Evolutionary conservation across 2,888 invertebrate species (phyloP), one percentile per base, ranked within the genome.

Genomic region (Ditula angustiorana): DNA sequence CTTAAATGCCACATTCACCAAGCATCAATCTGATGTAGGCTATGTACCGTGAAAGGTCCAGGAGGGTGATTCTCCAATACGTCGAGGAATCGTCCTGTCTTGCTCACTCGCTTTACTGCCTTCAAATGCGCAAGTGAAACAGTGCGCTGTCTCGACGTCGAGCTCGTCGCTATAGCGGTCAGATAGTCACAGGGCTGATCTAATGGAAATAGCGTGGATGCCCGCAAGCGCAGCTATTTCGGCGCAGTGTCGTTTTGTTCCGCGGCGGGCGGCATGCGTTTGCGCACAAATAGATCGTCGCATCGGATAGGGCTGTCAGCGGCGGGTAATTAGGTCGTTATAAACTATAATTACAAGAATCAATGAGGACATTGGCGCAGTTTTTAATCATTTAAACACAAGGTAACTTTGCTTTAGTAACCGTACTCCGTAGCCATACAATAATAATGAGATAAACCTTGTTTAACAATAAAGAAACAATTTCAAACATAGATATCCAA

Each of bases 231-330:
- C 71, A 61, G 80, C 82, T 85, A 84, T 85, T 85, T 83, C 74
- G 69, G 75, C 76, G 66, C 66, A 60, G 56, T 64, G 73, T 76
- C 76, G 76, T 78, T 78, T 79, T 76, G 71, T 76, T 79, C 72
- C 67, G 59, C 57, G 26, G 44, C 58, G 41, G 66, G 68, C 69
- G 73, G 74, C 73, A 77, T 77, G 76, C 75, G 76, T 69, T 73
- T 71, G 69, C 72, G 75, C 77, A 75, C 77, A 77, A 81, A 83
- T 83, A 80, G 75, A 80, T 73, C 73, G 69, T 72, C 74, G 70
- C 71, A 70, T 69, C 70, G 46, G 30, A 33, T 61, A 81, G 77
- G 81, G 80, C 53, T 80, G 77, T 66, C 67, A 30, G 52, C 63
- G 26, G 13, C 16, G 44, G 28, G 33, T 61, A 53, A 61, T 61